Evolutionary conservation across 2,113 vertebrate genomes (phyloP).

Genomic region (Chionodraco myersi): DNA sequence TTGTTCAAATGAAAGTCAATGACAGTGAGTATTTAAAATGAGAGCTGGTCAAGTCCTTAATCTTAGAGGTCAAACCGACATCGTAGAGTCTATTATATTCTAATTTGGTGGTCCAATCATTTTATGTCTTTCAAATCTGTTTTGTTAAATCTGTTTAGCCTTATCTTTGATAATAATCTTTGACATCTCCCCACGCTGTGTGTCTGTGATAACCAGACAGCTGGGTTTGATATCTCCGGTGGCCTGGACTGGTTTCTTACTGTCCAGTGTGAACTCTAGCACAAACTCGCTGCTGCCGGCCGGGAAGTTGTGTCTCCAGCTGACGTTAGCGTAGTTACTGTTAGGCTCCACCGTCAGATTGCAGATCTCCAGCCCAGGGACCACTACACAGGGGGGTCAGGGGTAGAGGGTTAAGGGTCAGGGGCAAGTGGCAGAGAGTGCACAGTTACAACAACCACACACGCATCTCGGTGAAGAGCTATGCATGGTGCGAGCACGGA

Average conservation of each 20-base stretch:
- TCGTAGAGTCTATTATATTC: not conserved
- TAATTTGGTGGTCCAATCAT: not conserved
- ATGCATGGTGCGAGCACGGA: constrained; percentile 8
- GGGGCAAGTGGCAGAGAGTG: constrained; percentile 54
- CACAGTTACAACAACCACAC: constrained; percentile 61
- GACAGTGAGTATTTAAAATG: constrained; percentile 2
- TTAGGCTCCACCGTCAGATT: constrained; percentile 95
- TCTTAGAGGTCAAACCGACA: not conserved
- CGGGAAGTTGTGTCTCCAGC: constrained; percentile 97
- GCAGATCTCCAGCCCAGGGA: constrained; percentile 89
- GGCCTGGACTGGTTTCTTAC: constrained; percentile 89
- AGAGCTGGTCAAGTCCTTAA: not conserved
- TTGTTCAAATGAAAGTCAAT: not conserved
- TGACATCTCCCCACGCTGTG: not conserved
- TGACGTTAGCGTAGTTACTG: constrained; percentile 99
- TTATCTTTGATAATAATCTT: not conserved
- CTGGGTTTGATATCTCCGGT: not conserved
- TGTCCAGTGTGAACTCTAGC: constrained; percentile 96
- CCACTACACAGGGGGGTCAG: constrained; percentile 87
- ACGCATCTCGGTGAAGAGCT: constrained; percentile 25
- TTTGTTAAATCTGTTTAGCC: not conserved
- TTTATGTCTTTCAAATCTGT: not conserved
- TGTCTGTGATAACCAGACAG: not conserved
- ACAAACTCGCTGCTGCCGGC: constrained; percentile 93
- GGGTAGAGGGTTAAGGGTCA: constrained; percentile 83